Base-by-base conservation (phyloP, 2,113 vertebrate genomes). In the Galbula dea region DNA sequence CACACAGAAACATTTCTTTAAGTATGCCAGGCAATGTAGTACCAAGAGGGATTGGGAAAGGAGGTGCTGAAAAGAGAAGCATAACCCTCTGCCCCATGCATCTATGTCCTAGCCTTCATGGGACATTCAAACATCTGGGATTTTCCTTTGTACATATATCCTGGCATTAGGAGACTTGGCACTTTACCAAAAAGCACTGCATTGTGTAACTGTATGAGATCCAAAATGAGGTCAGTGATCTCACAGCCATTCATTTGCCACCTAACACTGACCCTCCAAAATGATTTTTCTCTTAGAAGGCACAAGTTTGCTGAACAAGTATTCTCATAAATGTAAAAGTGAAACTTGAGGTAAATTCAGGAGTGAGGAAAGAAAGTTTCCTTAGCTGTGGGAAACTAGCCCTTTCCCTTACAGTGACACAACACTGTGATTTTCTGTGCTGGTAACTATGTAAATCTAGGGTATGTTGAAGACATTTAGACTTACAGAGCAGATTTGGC, bases 401-500 rank as follows among this genome's bases (percentile, higher is more conserved):
- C 30, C 57, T 67, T 90, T 85, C 57, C 62, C 12, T 76, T 66
- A 41, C 24, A 76, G 69, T 76, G 72, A 55, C 41, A 69, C 32
- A 93, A 34, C 26, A 67, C 29, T 59, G 29, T 77, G 49, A 71
- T 91, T 61, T 81, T 81, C 59, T 88, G 36, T 46, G 55, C 63
- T 59, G 9, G 58, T 71, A 86, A 51, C 45, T 32, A 27, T 23
- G 85, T 43, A 91, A 72, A 92, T 83, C 68, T 86, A 91, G 83
- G 30, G 89, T 85, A 81, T 45, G 54, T 34, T 66, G 80, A 91
- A 94, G 95, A 85, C 84, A 93, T 78, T 93, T 89, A 45, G 57
- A 78, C 49, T 93, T 86, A 32, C 65, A 94, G 69, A 79, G 43
- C 49, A 65, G 79, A 80, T 58, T 57, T 90, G 49, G n/a, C 45